Conservation (phyloP, 1,140 invertebrate species). For the Halictus rubicundus region DNA sequence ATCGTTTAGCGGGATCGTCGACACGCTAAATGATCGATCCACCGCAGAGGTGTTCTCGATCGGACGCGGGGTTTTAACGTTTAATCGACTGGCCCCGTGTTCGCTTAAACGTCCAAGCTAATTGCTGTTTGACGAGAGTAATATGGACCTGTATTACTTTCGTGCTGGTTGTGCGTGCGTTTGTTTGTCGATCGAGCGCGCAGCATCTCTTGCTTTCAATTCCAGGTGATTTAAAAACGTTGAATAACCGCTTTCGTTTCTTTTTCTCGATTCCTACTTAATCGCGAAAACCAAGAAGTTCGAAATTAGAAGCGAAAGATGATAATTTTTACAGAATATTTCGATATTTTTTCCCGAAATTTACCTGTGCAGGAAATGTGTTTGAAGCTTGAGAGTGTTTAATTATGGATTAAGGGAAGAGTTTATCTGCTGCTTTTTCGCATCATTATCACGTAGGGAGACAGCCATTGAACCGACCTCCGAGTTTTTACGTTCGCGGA, state of each 20-base stretch:
- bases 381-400: fast-evolving
- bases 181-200: not conserved
- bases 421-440: conserved; percentile 28
- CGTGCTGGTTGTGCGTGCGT: not conserved
- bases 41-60: not conserved
- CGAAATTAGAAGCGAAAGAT: too few relatives aligned
- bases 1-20: conserved; percentile 9
- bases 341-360: too few relatives aligned
- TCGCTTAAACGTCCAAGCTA: conserved; percentile 12
- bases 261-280: too few relatives aligned
- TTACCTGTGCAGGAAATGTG: too few relatives aligned
- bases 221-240: too few relatives aligned
- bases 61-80: not conserved
- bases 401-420: too few relatives aligned
- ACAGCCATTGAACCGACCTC: conserved; percentile 40
- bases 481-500: conserved; percentile 41
- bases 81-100: not conserved
- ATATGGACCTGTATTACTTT: not conserved
- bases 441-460: conserved; percentile 41
- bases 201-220: too few relatives aligned
- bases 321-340: too few relatives aligned
- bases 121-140: conserved; percentile 20
- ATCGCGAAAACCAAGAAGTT: too few relatives aligned
- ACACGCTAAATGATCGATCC: not conserved
- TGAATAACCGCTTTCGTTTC: too few relatives aligned